Percentiles rank a stretch among this genome's conserved stretches.
Conservation (phyloP, 2,888 invertebrate species). For the Apodemia mormo region DNA sequence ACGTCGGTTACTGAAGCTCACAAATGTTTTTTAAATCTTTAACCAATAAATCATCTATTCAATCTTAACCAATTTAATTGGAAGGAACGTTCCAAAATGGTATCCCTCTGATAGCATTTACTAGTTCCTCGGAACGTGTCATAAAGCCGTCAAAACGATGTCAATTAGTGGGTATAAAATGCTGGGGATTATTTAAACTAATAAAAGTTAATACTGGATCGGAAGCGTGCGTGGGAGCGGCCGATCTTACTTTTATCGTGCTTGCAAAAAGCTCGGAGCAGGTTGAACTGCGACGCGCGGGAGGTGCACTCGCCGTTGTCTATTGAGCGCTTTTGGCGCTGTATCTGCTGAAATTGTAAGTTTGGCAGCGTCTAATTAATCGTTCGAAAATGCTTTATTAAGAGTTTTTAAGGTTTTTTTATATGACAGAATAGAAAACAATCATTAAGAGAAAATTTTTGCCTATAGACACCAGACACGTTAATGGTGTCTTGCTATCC, state of each 20-base stretch:
- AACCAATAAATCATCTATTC: neutral
- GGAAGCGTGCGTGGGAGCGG: slow-evolving; percentile 56
- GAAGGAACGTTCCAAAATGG: neutral
- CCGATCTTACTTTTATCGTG: slow-evolving; percentile 61
- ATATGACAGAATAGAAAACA: no score
- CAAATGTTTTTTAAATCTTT: neutral
- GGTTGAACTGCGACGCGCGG: slow-evolving; percentile 50
- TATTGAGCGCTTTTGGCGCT: slow-evolving; percentile 60
- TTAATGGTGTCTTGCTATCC: no score
- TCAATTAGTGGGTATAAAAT: slow-evolving; percentile 5
- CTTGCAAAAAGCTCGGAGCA: slow-evolving; percentile 68
- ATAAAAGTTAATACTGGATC: slow-evolving; percentile 24
- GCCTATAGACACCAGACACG: no score
- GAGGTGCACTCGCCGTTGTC: slow-evolving; percentile 40
- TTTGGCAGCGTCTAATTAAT: slow-evolving; percentile 43
- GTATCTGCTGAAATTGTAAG: slow-evolving; percentile 38
- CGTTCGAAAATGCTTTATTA: neutral
- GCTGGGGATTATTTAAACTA: slow-evolving; percentile 17
- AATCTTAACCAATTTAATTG: neutral
- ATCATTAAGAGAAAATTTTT: no score
- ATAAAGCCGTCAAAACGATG: slow-evolving; percentile 4
- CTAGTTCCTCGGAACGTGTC: neutral
- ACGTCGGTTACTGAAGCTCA: neutral
- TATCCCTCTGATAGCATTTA: neutral
- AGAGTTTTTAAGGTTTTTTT: no score